Base-by-base conservation (phyloP, 2,113 vertebrate species). In the Callipepla squamata region DNA sequence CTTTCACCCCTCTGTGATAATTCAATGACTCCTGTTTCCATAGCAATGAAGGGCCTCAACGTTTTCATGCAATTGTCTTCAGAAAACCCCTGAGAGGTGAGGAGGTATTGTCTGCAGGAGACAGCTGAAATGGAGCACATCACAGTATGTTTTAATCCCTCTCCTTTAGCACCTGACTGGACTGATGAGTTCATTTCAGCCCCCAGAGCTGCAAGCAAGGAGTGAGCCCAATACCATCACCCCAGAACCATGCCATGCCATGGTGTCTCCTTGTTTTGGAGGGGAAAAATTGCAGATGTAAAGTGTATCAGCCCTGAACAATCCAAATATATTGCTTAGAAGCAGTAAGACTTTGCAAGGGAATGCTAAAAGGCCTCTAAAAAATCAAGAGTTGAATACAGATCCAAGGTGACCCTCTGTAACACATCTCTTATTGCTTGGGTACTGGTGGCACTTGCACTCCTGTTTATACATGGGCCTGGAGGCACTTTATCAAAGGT, bases 21-120 rank as follows among this genome's bases (percentile, higher is more conserved):
- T 68, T 83, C 82, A 81, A 57, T 73, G 80, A 61, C 17, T 85
- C 42, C 82, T 5, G 80, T 94, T 92, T 63, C 80, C 83, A 93
- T 92, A 86, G 92, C 78, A 76, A 80, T 92, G 83, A 40, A 84
- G 18, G 38, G 25, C 68, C 23, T 95, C 70, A 75, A 59, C 17
- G 48, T 92, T 86, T 92, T 72, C 2, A 15, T 3, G 5, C 51
- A 8, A 66, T 92, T 89, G 45, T 53, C 48, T 85, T 79, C 0
- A 0, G 10, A 80, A 53, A 12, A 42, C 5, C 25, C 16, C 45
- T 1, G 1, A 36, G 62, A 68, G 20, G 45, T 42, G 62, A 68
- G 44, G 21, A 76, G 10, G 7, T 36, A 53, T 20, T 61, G 45
- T 53, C 63, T 80, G 42, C 28, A 38, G 0, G 0, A 51, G 32